Percentiles rank a stretch among this genome's conserved stretches.
Evolutionary conservation across 2,113 vertebrate species (phyloP).

Genomic region (Trematomus loennbergii): DNA sequence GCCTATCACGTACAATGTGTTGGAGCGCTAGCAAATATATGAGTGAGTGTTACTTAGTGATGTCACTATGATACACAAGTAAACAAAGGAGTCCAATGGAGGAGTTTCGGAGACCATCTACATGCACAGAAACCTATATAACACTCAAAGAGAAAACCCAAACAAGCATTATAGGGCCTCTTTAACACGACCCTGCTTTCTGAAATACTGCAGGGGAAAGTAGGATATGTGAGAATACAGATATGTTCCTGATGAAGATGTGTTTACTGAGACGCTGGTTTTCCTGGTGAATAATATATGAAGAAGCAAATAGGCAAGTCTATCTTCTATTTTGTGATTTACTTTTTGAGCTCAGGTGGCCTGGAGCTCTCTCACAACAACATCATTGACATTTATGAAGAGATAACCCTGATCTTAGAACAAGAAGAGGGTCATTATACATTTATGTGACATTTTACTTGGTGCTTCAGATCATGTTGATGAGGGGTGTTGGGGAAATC

Average conservation of each 20-base stretch:
- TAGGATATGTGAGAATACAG: conserved; percentile 17
- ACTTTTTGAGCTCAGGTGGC: conserved; percentile 27
- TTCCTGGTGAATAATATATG: conserved; percentile 51
- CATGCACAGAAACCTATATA: no score
- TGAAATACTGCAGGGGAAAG: not conserved
- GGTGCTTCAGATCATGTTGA: conserved; percentile 51
- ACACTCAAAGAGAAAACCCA: no score
- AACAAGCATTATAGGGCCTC: no score
- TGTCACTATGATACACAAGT: no score
- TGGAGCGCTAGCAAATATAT: no score
- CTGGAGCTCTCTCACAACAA: conserved; percentile 40
- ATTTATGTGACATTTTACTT: conserved; percentile 73
- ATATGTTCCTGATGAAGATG: not conserved
- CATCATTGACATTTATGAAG: conserved; percentile 58
- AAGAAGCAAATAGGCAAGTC: conserved; percentile 43
- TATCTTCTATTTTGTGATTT: conserved; percentile 57
- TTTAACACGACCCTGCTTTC: not conserved
- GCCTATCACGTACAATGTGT: no score
- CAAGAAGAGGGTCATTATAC: conserved; percentile 67
- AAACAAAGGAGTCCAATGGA: no score
- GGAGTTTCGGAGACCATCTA: no score
- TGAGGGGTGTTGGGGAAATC: not conserved
- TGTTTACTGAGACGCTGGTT: conserved; percentile 21
- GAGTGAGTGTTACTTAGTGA: no score
- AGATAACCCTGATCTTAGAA: conserved; percentile 58